Evolutionary conservation across 2,113 vertebrate species (phyloP), one percentile per base, ranked within the genome.

Genomic region (Delphinapterus leucas): DNA sequence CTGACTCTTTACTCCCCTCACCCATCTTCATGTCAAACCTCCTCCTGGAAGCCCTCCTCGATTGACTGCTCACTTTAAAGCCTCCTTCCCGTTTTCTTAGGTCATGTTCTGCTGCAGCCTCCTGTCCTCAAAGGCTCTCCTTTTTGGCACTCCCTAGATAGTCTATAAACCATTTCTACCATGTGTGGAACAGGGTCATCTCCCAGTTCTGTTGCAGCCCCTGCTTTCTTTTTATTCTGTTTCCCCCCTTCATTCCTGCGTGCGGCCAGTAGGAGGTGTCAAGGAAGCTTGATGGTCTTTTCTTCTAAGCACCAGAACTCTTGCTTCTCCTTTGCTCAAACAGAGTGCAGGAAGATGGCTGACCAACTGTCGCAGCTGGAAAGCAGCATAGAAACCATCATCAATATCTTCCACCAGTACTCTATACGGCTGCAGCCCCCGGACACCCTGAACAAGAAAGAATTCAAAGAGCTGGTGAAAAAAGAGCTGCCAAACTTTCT

Each of bases 361-460:
- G 8, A 1, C 0, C 1, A 58, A 14, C 3, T 41, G 61, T 90
- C 97, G 0, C 21, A 10, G 33, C 0, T 98, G 91, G 97, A 98
- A 25, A 1, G 1, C 0, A 20, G 0, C 93, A 8, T 97, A 1
- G 6, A 91, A 0, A 86, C 41, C 13, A 9, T 98, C 38, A 96
- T 98, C 77, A 2, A 98, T 12, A 0, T 10, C 55, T 98, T 97
- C 97, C 98, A 98, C 44, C 8, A 74, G 0, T 87, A 98, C 33
- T 92, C 98, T 0, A 0, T 0, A 0, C 8, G 2, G 0, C 1
- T 2, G 31, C 87, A 2, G 4, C 0, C 97, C 36, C 5, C 0
- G 0, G 98, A 98, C 41, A 68, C 21, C 8, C 92, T 98, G 71
- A 94, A 21, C 38, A 47, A 74, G 61, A 55, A 0, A 0, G 98